Base-by-base conservation (phyloP, 2,888 invertebrate genomes). In the Psococerastis gibbosa region DNA sequence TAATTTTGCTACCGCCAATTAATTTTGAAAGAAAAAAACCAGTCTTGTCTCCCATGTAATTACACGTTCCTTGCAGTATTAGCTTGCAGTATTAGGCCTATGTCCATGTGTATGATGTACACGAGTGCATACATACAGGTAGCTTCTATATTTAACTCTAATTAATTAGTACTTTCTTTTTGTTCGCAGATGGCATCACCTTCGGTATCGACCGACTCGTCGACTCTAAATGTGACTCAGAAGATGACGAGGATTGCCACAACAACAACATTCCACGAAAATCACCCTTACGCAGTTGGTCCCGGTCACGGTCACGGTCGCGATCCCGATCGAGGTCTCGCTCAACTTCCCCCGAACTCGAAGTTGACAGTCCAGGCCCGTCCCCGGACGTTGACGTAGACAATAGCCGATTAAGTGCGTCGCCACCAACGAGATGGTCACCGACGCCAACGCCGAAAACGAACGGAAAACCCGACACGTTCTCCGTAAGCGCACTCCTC, bases 161-260 rank as follows among this genome's bases (percentile, higher is more conserved):
- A n/a, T n/a, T n/a, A n/a, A n/a, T n/a, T n/a, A n/a, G n/a, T n/a
- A n/a, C n/a, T n/a, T n/a, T n/a, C n/a, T n/a, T n/a, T 56, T 58
- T 59, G 48, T 49, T 70, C 70, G 3, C 74, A 84, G 85, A 82
- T 56, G 76, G 78, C 58, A 75, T 85, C 55, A 83, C 84, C 55
- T 87, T 85, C 55, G 83, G 85, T 47, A 78, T 87, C 55, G 82
- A 75, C 60, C 75, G 85, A 47, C 64, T 87, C 52, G 80, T 87
- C 23, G 71, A 70, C 15, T 53, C 53, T 41, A 69, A 71, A 51
- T 71, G 71, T 32, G 66, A 67, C 22, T 66, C 66, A 46, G 70
- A 70, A 20, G 76, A 76, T 43, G 75, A 76, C 49, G 69, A 69
- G 49, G 69, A 69, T 53, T 56, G 57, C 44, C 66, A 69, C 49